Base-by-base conservation (phyloP, 2,888 invertebrate genomes). In the Acanthococcus lagerstroemiae region DNA sequence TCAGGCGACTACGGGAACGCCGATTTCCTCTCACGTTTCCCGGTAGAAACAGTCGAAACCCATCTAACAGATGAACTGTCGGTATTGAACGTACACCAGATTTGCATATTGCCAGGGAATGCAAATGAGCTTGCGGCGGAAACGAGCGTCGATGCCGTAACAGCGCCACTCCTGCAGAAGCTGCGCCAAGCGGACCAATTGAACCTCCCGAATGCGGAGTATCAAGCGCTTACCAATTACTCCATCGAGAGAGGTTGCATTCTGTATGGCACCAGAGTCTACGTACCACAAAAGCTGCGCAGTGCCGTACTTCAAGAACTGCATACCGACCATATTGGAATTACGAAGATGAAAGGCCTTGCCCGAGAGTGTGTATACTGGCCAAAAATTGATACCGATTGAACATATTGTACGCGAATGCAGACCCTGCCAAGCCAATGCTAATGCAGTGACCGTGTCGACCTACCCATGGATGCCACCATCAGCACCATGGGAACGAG, bases 271-370 rank as follows among this genome's bases (percentile, higher is more conserved):
- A 46, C 55, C 37, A 26, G 68, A 30, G 55, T 69, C 1, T 68
- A 69, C 6, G 68, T 71, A 44, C 70, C 70, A 46, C 27, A 44
- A 17, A 12, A 48, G 17, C 56, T 69, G 2, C 67, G 68, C 7
- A 7, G 17, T 7, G 48, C 63, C 19, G 45, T 73, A 2, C 55
- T 72, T 24, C 63, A 71, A 19, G 71, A 73, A 67, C 67, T 73
- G n/a, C 71, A 72, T 54, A 56, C 65, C 2, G 71, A 70, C 3
- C 70, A 72, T 66, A 55, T 37, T n/a, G n/a, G n/a, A n/a, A n/a
- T n/a, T n/a, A n/a, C n/a, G n/a, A n/a, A n/a, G n/a, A n/a, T n/a
- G n/a, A n/a, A n/a, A n/a, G n/a, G n/a, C n/a, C n/a, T n/a, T n/a
- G n/a, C n/a, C n/a, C n/a, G n/a, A n/a, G n/a, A 15, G 7, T 37